These are phyloP conservation scores for Irena cyanogastra DNA, from an alignment of 2,113 vertebrate species.

Conservation along the genomic window DNA sequence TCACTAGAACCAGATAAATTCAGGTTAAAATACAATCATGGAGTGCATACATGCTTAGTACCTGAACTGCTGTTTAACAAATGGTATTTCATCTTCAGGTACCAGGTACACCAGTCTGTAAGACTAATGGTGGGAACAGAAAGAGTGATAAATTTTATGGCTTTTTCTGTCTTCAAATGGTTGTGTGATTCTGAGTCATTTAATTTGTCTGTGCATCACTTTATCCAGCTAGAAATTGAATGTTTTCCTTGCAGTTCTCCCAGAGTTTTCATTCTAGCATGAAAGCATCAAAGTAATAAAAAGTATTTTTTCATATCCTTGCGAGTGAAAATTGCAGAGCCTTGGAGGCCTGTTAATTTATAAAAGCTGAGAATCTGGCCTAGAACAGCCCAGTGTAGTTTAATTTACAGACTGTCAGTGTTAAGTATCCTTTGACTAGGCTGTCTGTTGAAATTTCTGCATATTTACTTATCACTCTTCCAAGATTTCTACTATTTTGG, in stretches of 20 bases:
- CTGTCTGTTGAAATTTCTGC: neutral
- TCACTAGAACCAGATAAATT: neutral
- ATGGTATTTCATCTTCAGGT: neutral
- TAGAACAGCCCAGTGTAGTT: neutral
- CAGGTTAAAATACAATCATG: neutral
- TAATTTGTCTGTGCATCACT: neutral
- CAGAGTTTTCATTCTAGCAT: neutral
- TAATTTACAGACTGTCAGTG: neutral
- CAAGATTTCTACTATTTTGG: neutral
- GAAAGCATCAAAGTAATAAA: neutral
- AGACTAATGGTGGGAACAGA: neutral
- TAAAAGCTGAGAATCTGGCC: neutral
- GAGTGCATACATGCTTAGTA: neutral
- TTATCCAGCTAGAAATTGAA: neutral
- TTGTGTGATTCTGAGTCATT: neutral
- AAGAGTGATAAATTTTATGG: neutral
- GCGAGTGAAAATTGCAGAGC: neutral
- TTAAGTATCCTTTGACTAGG: neutral
- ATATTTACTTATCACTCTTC: neutral
- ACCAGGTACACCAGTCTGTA: neutral
- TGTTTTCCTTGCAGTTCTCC: neutral
- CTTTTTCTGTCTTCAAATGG: neutral
- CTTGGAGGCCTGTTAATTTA: constrained; percentile 1
- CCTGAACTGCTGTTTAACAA: neutral
- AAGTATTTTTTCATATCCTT: neutral